These are phyloP conservation scores for Ctenosaura bakeri DNA, from an alignment of 2,797 vertebrate species.

Conservation along the genomic window DNA sequence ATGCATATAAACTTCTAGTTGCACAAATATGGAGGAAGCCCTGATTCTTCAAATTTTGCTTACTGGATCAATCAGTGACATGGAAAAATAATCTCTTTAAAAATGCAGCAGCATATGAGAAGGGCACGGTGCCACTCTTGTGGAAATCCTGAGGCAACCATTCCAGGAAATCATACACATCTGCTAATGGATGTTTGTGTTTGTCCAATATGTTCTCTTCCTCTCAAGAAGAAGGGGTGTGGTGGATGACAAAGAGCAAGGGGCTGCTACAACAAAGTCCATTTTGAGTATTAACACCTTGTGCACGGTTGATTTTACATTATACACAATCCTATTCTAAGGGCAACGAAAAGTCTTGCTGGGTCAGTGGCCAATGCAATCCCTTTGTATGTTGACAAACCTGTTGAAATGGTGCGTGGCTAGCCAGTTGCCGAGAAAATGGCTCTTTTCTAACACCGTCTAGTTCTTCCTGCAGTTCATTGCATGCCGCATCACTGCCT, in stretches of 20 bases:
- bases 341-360: not conserved
- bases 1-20: not conserved
- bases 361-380: not conserved
- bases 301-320: not conserved
- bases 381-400: not conserved
- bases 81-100: not conserved
- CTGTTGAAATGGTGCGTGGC: not conserved
- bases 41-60: not conserved
- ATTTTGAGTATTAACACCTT: not conserved
- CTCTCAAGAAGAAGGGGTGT: not conserved
- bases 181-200: not conserved
- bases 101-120: not conserved
- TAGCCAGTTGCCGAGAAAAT: slow-evolving; percentile 17
- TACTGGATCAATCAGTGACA: not conserved
- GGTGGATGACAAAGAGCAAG: too few relatives aligned
- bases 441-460: not conserved
- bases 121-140: not conserved
- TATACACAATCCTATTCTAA: not conserved
- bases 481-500: slow-evolving; percentile 22
- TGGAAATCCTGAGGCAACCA: not conserved
- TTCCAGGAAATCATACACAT: not conserved
- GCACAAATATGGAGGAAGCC: not conserved
- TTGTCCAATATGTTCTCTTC: not conserved
- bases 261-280: not conserved
- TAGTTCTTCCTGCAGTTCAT: not conserved